Base-by-base conservation (phyloP, 2,888 invertebrate species). In the Neoascia interrupta region DNA sequence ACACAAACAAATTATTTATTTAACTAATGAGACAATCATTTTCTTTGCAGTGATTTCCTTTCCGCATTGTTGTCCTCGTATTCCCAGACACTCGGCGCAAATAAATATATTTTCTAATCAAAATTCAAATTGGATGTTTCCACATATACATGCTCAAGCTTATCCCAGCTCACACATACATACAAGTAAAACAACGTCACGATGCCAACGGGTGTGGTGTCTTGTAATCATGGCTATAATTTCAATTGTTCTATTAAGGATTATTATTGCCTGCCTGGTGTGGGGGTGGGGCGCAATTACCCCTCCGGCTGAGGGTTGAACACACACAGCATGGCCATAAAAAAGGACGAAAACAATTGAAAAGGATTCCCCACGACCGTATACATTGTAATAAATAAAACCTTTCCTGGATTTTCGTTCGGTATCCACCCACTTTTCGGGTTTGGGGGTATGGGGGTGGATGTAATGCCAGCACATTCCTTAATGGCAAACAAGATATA, bases 61-160 rank as follows among this genome's bases (percentile, higher is more conserved):
- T 51, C 43, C 66, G 61, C 56, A 60, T 54, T 70, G 70, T 53
- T 69, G 23, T 51, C 18, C 23, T 41, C 58, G 4, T 53, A 26
- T 54, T 47, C 43, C 45, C 31, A 26, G 53, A 47, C 66, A 54
- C 26, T 43, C 45, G 49, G 23, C 51, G 26, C 37, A 34, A 70
- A 83, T 85, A 84, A 85, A 85, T 83, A 87, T 85, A 84, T 86
- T 87, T 87, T 84, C 87, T 87, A 87, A 87, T 87, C 87, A 87
- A 87, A 87, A 87, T 87, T 86, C 86, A 87, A 87, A 87, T 87
- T 87, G 86, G 85, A 85, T 84, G 60, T 69, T 81, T 61, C 63
- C 61, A 54, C 64, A 70, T 66, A 64, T 66, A 63, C 26, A 4
- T 16, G 69, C 37, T 41, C 18, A 60, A 64, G 64, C 60, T 26